Percentiles rank a stretch among this genome's conserved stretches.
phyloP scores from a whole-genome alignment of 1,140 invertebrate genomes.

The Hylyphantes graminicola region DNA sequence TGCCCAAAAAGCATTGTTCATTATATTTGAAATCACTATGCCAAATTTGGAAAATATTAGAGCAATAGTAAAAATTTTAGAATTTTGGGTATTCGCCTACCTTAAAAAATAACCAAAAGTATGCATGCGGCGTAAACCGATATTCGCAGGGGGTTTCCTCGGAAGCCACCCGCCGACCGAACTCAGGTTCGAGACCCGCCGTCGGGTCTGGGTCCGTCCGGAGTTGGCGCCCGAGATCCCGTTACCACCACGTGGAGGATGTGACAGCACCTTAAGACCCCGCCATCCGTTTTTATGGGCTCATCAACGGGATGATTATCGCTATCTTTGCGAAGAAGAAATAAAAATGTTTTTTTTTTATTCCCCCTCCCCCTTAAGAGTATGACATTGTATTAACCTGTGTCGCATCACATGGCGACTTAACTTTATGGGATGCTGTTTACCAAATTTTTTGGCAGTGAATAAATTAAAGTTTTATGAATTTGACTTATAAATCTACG shows the following conservation, averaged over 20 bases:
- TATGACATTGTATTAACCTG: no score
- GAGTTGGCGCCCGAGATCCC: constrained; percentile 26
- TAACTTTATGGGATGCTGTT: constrained; percentile 4
- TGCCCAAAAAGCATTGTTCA: no score
- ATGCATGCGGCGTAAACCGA: constrained; percentile 19
- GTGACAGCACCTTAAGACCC: constrained; percentile 26
- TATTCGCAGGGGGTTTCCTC: constrained; percentile 23
- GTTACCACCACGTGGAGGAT: constrained; percentile 32
- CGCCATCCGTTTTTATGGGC: constrained; percentile 22
- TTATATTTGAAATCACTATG: no score
- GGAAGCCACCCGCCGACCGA: constrained; percentile 19
- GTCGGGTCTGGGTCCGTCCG: constrained; percentile 25
- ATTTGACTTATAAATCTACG: no score
- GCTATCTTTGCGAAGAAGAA: no score
- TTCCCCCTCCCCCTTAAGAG: no score
- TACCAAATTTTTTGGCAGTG: neutral
- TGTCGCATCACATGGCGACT: neutral
- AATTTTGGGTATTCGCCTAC: no score
- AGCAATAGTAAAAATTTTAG: no score
- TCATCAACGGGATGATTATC: constrained; percentile 25
- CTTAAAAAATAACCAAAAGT: neutral
- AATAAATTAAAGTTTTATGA: no score
- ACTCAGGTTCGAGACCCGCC: constrained; percentile 14
- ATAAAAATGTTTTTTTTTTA: no score
- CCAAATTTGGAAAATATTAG: no score